Evolutionary conservation across 2,888 invertebrate genomes (phyloP), one percentile per base, ranked within the genome.

Genomic region (Acleris literana): DNA sequence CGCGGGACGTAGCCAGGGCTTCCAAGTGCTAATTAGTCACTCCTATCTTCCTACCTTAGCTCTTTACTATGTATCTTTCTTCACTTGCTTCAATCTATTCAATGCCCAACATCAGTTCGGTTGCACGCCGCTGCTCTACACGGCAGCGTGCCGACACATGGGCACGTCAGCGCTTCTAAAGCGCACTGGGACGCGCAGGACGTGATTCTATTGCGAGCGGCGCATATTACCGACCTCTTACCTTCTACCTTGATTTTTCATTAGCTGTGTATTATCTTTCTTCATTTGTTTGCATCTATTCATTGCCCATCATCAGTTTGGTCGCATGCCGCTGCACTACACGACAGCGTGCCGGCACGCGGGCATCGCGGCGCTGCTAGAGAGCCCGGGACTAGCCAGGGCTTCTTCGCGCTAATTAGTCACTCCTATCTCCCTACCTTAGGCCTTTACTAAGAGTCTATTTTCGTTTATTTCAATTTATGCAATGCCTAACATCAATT

Each of bases 181-280:
- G 97, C 97, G 64, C 96, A 96, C 82, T 95, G 97, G 82, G 96
- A 95, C 70, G 95, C 95, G 75, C 88, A 96, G 71, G 98, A 99
- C 92, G 95, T 95, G 85, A 96, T 81, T 87, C 79, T 92, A 92
- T 83, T 88, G 89, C 76, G 83, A 85, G 49, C 73, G 73, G 56
- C 84, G 33, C 33, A 2, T 33, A 33, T 33, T 9, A 33, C n/a
- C n/a, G n/a, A n/a, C n/a, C n/a, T 1, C 25, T 25, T 25, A 5
- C 25, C 6, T 6, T 11, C 7, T 33, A 33, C 11, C 33, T 33
- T 9, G 7, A 1, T 33, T 9, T 33, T 33, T 9, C 25, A 33
- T 3, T 11, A 11, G 13, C 0, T 1, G 11, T n/a, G 2, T 44
- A 13, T n/a, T 16, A 44, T 44, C 5, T 4, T 5, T 46, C 11